A percentile compares a stretch with the other conserved stretches of the same genome.
phyloP scores from a whole-genome alignment of 2,888 invertebrate species.

The Cephus runcator region DNA sequence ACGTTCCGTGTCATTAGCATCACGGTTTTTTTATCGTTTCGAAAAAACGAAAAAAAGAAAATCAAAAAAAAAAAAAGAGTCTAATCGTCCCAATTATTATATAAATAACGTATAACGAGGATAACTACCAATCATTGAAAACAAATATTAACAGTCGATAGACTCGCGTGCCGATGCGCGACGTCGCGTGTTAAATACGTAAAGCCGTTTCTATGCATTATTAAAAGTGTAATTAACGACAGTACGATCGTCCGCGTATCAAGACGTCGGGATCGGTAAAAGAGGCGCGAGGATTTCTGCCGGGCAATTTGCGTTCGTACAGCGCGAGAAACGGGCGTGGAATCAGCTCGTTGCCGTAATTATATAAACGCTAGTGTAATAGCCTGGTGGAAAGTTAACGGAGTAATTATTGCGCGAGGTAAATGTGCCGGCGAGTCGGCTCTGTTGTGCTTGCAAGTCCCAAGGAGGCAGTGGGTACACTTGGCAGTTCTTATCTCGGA shows the following conservation, averaged over 20 bases:
- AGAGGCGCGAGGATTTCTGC: constrained; percentile 16
- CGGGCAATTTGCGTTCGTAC: constrained; percentile 51
- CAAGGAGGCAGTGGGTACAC: no score
- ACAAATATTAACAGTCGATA: neutral
- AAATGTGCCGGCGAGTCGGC: neutral
- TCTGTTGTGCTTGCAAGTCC: no score
- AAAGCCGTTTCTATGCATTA: neutral
- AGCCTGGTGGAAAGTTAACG: constrained; percentile 50
- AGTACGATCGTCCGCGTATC: constrained; percentile 37
- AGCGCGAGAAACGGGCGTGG: constrained; percentile 53
- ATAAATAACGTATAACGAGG: no score
- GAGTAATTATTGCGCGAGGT: constrained; percentile 48
- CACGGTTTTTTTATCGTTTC: no score
- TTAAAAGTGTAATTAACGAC: constrained; percentile 55
- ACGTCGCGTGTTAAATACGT: neutral
- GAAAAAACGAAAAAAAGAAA: no score
- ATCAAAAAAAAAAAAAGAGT: no score
- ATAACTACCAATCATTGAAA: no score
- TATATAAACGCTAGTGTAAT: constrained; percentile 54
- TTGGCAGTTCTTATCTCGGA: no score
- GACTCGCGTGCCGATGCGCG: neutral
- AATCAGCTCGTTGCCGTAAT: constrained; percentile 49
- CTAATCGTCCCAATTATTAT: no score
- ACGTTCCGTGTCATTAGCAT: no score
- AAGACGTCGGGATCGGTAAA: constrained; percentile 43